phyloP scores from a whole-genome alignment of 1,140 invertebrate species.

The Tetragonula clypearis region DNA sequence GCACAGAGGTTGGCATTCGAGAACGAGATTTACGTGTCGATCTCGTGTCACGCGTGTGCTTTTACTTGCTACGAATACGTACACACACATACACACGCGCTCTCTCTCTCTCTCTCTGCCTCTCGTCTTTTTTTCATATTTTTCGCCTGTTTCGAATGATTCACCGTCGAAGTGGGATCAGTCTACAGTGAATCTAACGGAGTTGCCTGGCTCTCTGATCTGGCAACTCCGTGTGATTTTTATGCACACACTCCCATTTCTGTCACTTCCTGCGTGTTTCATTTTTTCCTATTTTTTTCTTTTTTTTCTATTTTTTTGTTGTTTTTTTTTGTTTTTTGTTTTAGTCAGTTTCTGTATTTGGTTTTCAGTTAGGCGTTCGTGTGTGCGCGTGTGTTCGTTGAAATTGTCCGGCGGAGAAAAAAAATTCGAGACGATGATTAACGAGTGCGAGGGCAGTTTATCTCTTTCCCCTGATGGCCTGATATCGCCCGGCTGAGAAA shows the following conservation, averaged over 20 bases:
- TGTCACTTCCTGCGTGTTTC: not conserved
- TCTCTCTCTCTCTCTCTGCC: not conserved
- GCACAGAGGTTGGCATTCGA: not conserved
- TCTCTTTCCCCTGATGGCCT: conserved; percentile 7
- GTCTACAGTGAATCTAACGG: not conserved
- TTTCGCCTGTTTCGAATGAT: not conserved
- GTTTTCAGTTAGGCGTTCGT: not conserved
- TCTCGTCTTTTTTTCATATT: not conserved
- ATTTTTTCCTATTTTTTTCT: not conserved
- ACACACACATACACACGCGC: too few relatives aligned
- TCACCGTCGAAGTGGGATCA: conserved; percentile 19
- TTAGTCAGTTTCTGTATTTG: too few relatives aligned
- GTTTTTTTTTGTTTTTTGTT: not conserved
- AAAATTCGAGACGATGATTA: conserved; percentile 23
- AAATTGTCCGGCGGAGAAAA: not conserved
- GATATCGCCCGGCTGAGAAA: not conserved
- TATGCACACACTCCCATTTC: not conserved
- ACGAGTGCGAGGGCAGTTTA: not conserved
- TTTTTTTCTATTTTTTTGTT: not conserved
- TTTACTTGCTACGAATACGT: not conserved
- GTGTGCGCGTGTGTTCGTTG: not conserved
- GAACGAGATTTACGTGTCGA: conserved; percentile 16
- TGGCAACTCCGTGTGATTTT: not conserved
- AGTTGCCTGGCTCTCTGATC: conserved; percentile 9
- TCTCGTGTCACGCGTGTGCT: not conserved